Evolutionary conservation across 2,797 vertebrate species (phyloP).

Genomic region (Anabas testudineus): DNA sequence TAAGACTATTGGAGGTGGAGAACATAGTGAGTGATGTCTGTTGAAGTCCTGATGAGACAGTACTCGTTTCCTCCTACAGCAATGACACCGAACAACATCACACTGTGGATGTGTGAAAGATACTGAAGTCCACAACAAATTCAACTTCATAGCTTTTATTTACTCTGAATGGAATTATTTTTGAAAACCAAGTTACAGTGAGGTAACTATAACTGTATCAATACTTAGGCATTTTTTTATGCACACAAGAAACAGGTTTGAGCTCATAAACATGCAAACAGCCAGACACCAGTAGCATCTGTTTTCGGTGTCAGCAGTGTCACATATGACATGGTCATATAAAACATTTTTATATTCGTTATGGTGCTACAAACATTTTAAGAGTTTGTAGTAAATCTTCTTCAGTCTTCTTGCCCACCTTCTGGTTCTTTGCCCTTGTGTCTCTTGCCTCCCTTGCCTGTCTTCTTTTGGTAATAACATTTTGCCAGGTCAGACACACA

Average conservation of each 20-base stretch:
- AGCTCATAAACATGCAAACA: constrained; percentile 11
- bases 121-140: neutral
- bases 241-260: constrained; percentile 3
- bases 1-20: no score
- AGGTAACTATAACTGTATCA: neutral
- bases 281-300: neutral
- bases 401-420: constrained; percentile 38
- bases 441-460: constrained; percentile 59
- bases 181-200: constrained; percentile 6
- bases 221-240: neutral
- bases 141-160: constrained; percentile 32
- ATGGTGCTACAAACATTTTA: neutral
- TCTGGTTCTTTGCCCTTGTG: constrained; percentile 44
- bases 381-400: neutral
- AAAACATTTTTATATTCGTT: neutral
- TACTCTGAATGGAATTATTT: neutral
- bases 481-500: constrained; percentile 72
- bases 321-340: neutral
- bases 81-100: constrained; percentile 22
- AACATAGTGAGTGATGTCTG: constrained; percentile 17
- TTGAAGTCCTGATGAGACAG: constrained; percentile 50
- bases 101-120: neutral
- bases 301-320: neutral
- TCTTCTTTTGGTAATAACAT: constrained; percentile 68
- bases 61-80: constrained; percentile 28